These are phyloP conservation scores for Pollimyrus isidori DNA, from an alignment of 2,113 vertebrate species.

Conservation along the genomic window DNA sequence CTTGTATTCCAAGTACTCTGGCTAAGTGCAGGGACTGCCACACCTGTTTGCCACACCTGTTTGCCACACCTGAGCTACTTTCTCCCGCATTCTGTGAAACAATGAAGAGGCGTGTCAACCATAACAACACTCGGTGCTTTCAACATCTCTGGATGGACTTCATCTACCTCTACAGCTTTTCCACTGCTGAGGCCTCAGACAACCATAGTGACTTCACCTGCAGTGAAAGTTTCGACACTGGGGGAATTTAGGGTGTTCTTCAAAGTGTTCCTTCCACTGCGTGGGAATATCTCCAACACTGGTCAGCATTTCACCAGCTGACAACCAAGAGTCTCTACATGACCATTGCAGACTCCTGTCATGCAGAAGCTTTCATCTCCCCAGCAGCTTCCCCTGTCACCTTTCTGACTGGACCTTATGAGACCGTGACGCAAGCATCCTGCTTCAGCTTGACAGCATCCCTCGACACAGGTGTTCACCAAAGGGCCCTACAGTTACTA, in stretches of 20 bases:
- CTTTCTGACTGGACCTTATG: background rate
- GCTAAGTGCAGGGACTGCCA: background rate
- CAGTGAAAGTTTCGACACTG: background rate
- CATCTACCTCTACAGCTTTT: background rate
- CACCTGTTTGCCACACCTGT: background rate
- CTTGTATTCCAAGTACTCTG: background rate
- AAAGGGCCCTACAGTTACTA: background rate
- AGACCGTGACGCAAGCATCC: background rate
- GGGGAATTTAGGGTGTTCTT: background rate
- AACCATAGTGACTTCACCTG: background rate
- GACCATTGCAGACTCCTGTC: background rate
- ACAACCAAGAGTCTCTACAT: background rate
- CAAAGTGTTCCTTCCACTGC: background rate
- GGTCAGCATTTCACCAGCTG: background rate
- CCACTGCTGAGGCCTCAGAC: background rate
- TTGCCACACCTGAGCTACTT: background rate
- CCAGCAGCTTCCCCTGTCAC: background rate
- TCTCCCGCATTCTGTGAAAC: background rate
- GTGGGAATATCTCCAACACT: background rate
- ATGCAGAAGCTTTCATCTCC: background rate
- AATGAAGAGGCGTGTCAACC: background rate
- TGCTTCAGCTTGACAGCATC: background rate
- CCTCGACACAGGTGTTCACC: background rate
- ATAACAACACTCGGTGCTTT: background rate
- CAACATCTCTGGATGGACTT: background rate